phyloP scores from a whole-genome alignment of 2,888 invertebrate genomes.

The Calliopum simillimum region DNA sequence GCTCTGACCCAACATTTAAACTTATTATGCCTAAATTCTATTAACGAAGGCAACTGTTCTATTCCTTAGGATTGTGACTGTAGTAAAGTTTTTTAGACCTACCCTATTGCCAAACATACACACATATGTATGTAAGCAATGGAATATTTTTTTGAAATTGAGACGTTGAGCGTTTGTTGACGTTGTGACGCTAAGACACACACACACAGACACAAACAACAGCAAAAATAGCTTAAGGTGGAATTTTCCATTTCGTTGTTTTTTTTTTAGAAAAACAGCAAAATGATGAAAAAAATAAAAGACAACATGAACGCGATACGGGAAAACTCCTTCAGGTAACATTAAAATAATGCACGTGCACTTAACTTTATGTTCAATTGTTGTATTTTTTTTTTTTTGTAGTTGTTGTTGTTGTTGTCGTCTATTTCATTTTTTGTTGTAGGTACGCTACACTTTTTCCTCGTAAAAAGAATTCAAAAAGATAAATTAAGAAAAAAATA shows the following conservation, averaged over 20 bases:
- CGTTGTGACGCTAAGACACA: conserved; percentile 6
- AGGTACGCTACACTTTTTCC: too few species aligned
- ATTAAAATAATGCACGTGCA: conserved; percentile 66
- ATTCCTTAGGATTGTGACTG: too few species aligned
- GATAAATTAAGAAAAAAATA: too few species aligned
- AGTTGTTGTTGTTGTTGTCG: not conserved
- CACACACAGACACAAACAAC: conserved; percentile 17
- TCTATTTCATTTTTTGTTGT: not conserved
- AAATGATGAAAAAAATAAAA: not conserved
- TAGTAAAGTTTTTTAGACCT: too few species aligned
- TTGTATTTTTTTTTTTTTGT: conserved; percentile 9
- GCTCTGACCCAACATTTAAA: too few species aligned
- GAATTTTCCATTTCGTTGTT: conserved; percentile 27
- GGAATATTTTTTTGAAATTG: conserved; percentile 18
- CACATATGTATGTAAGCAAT: not conserved
- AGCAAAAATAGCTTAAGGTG: conserved; percentile 20
- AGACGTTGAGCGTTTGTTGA: conserved; percentile 28
- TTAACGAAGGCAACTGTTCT: too few species aligned
- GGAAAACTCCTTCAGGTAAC: conserved; percentile 62
- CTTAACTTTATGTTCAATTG: conserved; percentile 57
- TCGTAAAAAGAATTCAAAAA: too few species aligned
- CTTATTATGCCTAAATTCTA: too few species aligned
- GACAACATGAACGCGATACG: not conserved
- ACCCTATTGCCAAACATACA: not conserved
- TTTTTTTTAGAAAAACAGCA: not conserved